Evolutionary conservation across 2,797 vertebrate species (phyloP).

Genomic region (Iguana delicatissima): DNA sequence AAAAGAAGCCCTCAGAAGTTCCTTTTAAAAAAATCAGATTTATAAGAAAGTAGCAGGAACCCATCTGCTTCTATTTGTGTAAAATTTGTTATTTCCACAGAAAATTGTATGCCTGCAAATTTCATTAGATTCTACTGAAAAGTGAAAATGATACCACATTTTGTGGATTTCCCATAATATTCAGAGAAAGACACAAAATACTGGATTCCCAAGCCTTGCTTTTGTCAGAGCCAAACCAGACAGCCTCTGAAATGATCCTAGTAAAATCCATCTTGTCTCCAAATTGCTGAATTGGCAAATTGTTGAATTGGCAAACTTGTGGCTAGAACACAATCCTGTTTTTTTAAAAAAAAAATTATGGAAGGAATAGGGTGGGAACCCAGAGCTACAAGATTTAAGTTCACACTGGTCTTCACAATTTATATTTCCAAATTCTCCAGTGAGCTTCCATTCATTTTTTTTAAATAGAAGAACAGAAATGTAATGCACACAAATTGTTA

Average conservation of each 20-base stretch:
- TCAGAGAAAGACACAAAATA: no score
- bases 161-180: no score
- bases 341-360: background rate
- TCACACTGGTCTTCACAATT: background rate
- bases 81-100: no score
- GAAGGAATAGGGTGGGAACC: background rate
- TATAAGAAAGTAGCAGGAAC: no score
- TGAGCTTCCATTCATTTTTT: constrained; percentile 41
- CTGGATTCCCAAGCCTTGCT: background rate
- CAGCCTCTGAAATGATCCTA: background rate
- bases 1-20: no score
- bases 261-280: background rate
- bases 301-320: background rate
- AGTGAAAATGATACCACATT: no score
- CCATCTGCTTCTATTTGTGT: no score
- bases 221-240: background rate
- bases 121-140: no score
- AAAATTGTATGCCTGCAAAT: no score
- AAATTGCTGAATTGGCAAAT: background rate
- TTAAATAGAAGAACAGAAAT: background rate
- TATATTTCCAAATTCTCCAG: background rate
- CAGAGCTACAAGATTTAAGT: background rate
- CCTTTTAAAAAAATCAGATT: no score
- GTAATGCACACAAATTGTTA: constrained; percentile 46
- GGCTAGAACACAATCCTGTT: no score